These are phyloP conservation scores for Patella depressa DNA, from an alignment of 2,888 invertebrate species.

Conservation along the genomic window DNA sequence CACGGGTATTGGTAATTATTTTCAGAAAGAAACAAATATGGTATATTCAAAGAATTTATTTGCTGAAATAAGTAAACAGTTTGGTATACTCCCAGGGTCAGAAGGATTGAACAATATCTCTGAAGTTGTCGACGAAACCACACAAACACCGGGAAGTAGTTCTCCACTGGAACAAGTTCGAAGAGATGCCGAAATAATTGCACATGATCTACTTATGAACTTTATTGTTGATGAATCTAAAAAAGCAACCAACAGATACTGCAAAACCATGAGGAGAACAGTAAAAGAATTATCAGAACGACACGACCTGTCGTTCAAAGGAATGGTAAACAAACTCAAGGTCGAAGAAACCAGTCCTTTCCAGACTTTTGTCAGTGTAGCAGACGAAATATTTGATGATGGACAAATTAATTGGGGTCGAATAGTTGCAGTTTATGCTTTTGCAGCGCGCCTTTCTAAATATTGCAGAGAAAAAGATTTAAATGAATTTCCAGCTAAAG, in stretches of 20 bases:
- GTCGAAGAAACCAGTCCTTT: constrained; percentile 52
- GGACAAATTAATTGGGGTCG: constrained; percentile 69
- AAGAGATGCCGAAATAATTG: constrained; percentile 58
- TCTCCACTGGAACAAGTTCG: constrained; percentile 57
- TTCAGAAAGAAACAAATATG: not conserved
- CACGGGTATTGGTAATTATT: not conserved
- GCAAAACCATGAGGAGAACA: constrained; percentile 67
- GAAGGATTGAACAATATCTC: constrained; percentile 57
- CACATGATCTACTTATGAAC: constrained; percentile 54
- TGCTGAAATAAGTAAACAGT: constrained; percentile 57
- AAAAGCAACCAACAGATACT: constrained; percentile 57
- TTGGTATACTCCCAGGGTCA: constrained; percentile 53
- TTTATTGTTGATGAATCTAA: constrained; percentile 48
- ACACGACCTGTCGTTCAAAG: constrained; percentile 64
- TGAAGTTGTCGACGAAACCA: constrained; percentile 46
- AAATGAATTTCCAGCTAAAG: constrained; percentile 40
- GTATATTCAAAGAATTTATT: constrained; percentile 48
- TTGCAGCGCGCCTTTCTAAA: constrained; percentile 60
- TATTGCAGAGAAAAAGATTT: constrained; percentile 39
- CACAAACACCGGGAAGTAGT: constrained; percentile 49
- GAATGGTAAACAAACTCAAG: constrained; percentile 65
- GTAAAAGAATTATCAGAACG: constrained; percentile 63
- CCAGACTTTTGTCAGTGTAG: constrained; percentile 61
- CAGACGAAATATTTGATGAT: constrained; percentile 68
- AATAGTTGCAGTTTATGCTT: constrained; percentile 67